Conservation (phyloP, 92 coral and sea anemone genomes). For the Plumapathes pennacea region DNA sequence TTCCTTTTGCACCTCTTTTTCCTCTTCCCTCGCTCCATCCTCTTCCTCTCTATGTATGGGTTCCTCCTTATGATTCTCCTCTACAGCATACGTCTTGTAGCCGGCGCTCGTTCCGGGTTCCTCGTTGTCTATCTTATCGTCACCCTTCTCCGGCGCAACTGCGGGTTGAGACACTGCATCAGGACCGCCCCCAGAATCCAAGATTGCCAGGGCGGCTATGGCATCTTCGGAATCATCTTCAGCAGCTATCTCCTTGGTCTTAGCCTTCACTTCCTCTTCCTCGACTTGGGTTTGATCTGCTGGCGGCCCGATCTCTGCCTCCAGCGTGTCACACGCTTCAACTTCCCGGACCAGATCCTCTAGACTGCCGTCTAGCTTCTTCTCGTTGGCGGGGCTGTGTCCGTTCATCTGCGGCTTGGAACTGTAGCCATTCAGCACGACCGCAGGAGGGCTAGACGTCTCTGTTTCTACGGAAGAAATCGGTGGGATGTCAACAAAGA, state of each 20-base stretch:
- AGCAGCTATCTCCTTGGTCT: constrained; percentile 6
- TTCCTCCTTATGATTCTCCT: constrained; percentile 22
- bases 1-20: constrained; percentile 5
- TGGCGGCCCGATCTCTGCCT: constrained; percentile 6
- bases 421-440: constrained; percentile 6
- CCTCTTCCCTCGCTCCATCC: constrained; percentile 27
- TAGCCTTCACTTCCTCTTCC: constrained; percentile 20
- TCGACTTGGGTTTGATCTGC: constrained; percentile 13
- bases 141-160: neutral
- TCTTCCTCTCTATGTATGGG: constrained; percentile 5
- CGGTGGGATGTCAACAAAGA: too few species aligned
- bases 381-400: constrained; percentile 41
- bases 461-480: too few species aligned
- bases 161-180: too few species aligned
- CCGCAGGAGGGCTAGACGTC: too few species aligned
- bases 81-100: constrained; percentile 29
- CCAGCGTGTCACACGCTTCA: constrained; percentile 71
- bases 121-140: constrained; percentile 17
- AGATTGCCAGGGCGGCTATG: neutral
- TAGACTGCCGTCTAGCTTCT: constrained; percentile 76
- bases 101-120: constrained; percentile 15
- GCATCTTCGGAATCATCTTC: constrained; percentile 11
- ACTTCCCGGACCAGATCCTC: constrained; percentile 84
- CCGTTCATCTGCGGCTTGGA: constrained; percentile 35
- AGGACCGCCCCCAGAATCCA: too few species aligned